These are phyloP conservation scores for Gopherus flavomarginatus DNA, from an alignment of 2,113 vertebrate species.

Conservation along the genomic window DNA sequence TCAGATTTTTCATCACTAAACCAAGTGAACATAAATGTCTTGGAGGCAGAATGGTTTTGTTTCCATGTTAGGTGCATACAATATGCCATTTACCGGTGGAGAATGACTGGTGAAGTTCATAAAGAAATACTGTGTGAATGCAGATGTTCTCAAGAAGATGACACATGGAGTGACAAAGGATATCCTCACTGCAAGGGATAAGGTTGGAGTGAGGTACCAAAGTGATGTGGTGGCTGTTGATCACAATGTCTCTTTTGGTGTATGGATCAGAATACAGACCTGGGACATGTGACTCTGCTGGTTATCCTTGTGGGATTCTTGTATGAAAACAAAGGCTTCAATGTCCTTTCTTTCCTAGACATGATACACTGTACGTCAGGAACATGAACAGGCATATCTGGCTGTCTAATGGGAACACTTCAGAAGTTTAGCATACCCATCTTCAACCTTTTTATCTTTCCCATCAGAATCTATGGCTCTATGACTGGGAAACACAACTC, in stretches of 20 bases:
- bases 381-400: not conserved
- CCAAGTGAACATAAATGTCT: not conserved
- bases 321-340: not conserved
- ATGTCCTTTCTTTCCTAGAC: not conserved
- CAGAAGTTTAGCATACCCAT: not conserved
- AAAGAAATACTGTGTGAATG: not conserved
- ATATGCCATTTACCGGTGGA: not conserved
- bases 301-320: not conserved
- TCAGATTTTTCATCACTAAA: not conserved
- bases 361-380: not conserved
- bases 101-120: not conserved
- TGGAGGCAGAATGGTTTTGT: conserved; percentile 13
- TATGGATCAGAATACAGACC: not conserved
- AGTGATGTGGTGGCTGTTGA: not conserved
- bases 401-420: not conserved
- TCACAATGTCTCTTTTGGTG: not conserved
- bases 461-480: not conserved
- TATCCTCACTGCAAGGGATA: not conserved
- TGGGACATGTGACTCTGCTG: not conserved
- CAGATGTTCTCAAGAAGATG: not conserved
- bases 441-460: not conserved
- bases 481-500: not conserved
- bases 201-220: not conserved
- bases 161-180: not conserved
- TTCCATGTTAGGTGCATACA: not conserved